These are phyloP conservation scores for Euura lappo DNA, from an alignment of 1,140 invertebrate genomes.

Conservation along the genomic window DNA sequence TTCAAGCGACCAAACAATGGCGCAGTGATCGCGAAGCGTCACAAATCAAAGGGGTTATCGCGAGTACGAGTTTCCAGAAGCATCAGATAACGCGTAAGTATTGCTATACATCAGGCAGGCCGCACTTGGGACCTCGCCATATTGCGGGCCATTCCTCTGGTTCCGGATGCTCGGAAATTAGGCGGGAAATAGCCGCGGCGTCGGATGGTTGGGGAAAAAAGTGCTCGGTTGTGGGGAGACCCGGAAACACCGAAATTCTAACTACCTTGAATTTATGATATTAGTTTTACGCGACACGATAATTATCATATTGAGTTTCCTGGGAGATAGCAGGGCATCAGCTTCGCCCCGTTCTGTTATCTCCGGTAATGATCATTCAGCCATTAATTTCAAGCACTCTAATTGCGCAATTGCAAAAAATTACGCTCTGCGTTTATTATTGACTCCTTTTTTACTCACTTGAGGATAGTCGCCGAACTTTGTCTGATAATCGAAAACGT, in stretches of 20 bases:
- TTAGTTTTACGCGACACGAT: slow-evolving; percentile 1
- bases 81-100: slow-evolving; percentile 30
- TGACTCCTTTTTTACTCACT: slow-evolving; percentile 62
- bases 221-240: neutral
- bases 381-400: too few relatives aligned
- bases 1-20: too few relatives aligned
- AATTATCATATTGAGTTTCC: slow-evolving; percentile 2
- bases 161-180: slow-evolving; percentile 29
- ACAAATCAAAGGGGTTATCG: too few relatives aligned
- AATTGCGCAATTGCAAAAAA: too few relatives aligned
- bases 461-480: slow-evolving; percentile 89
- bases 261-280: neutral
- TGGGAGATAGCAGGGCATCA: too few relatives aligned
- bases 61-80: neutral
- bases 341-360: too few relatives aligned
- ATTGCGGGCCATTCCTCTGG: slow-evolving; percentile 15
- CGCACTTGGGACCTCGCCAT: neutral
- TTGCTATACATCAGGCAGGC: slow-evolving; percentile 21
- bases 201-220: neutral
- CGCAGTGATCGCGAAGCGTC: too few relatives aligned
- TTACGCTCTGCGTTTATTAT: too few relatives aligned
- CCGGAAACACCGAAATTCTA: neutral
- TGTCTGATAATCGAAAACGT: slow-evolving; percentile 94
- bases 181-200: slow-evolving; percentile 25
- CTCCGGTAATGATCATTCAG: neutral